phyloP scores from a whole-genome alignment of 2,797 vertebrate species.

The Vultur gryphus region DNA sequence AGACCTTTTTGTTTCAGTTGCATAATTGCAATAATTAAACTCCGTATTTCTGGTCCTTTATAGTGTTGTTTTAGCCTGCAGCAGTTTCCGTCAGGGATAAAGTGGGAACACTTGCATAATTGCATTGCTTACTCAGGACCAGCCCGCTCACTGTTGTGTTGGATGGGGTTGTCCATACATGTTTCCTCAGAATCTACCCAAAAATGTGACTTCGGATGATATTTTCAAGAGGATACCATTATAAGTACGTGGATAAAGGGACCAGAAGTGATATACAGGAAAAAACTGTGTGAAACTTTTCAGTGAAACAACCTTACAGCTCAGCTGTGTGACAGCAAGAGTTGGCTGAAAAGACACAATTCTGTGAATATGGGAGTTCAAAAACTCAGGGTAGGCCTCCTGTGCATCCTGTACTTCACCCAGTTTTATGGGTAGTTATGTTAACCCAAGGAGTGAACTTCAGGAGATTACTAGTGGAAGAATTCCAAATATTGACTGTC shows the following conservation, averaged over 20 bases:
- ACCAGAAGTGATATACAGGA: background rate
- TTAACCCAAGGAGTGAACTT: background rate
- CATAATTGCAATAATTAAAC: background rate
- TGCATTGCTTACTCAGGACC: background rate
- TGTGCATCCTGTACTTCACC: background rate
- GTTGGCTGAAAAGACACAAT: background rate
- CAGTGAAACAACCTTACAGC: background rate
- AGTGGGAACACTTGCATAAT: background rate
- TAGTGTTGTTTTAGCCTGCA: background rate
- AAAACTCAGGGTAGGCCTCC: background rate
- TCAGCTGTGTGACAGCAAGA: background rate
- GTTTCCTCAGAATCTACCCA: background rate
- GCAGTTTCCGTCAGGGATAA: background rate
- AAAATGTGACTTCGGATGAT: background rate
- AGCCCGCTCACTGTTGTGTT: background rate
- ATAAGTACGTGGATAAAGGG: background rate
- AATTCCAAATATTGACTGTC: background rate
- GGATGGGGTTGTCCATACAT: accelerated
- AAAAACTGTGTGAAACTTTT: background rate
- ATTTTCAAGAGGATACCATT: background rate
- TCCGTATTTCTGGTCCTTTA: background rate
- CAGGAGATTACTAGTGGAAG: background rate
- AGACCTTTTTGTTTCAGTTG: background rate
- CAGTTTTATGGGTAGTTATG: background rate
- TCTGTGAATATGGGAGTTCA: background rate